phyloP scores from a whole-genome alignment of 2,113 vertebrate species.

The Glareola pratincola region DNA sequence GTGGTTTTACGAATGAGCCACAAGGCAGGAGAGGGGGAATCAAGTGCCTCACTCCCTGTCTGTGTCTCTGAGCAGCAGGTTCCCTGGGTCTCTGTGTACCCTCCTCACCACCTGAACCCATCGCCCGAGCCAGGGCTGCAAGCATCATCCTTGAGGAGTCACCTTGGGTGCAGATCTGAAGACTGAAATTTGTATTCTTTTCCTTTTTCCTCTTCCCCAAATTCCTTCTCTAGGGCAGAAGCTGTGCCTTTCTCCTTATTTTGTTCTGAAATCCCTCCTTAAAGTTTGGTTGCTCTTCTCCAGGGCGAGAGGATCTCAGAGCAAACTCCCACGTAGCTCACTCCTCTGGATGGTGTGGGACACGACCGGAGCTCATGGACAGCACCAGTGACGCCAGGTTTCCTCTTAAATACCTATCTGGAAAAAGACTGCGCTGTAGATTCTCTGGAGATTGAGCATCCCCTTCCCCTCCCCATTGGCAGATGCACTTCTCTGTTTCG shows the following conservation, averaged over 20 bases:
- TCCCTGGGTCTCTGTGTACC: not conserved
- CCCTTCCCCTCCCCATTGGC: not conserved
- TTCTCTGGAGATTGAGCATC: not conserved
- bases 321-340: not conserved
- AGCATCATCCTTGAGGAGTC: rapidly evolving
- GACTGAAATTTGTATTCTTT: not conserved
- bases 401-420: not conserved
- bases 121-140: rapidly evolving
- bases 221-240: not conserved
- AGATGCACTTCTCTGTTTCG: not conserved
- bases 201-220: not conserved
- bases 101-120: not conserved
- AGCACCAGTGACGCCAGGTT: not conserved
- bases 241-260: not conserved
- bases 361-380: not conserved
- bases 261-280: not conserved
- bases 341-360: not conserved
- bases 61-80: not conserved
- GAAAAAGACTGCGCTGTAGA: not conserved
- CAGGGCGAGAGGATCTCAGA: not conserved
- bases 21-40: not conserved
- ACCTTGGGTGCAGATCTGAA: not conserved
- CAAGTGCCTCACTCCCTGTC: rapidly evolving
- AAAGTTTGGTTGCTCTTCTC: not conserved
- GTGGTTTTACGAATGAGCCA: not conserved